Evolutionary conservation across 2,797 vertebrate species (phyloP).

Genomic region (Hemibagrus guttatus): DNA sequence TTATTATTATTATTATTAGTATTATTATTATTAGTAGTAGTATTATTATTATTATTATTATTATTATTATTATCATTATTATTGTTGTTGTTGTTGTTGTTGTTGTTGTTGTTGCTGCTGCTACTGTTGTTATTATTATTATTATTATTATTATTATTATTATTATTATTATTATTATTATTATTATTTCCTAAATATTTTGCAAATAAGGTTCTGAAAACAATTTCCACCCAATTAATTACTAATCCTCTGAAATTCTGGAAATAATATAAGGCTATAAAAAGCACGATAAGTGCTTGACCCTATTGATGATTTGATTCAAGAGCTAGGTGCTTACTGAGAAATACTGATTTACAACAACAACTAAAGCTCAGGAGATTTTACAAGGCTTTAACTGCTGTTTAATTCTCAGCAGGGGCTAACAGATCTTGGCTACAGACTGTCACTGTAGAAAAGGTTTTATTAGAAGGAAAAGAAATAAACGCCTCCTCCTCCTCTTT

Average conservation of each 20-base stretch:
- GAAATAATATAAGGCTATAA: neutral
- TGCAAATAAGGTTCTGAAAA: neutral
- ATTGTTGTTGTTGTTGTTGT: too few relatives aligned
- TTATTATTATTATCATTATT: neutral
- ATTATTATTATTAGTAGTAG: too few relatives aligned
- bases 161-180: too few relatives aligned
- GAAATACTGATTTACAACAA: conserved; percentile 3
- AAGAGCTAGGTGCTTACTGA: neutral
- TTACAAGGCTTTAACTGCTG: neutral
- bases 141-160: too few relatives aligned
- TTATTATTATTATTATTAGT: too few relatives aligned
- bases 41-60: neutral
- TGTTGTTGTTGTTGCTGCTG: too few relatives aligned
- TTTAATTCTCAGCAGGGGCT: neutral
- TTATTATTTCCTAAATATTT: neutral
- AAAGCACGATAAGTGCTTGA: neutral
- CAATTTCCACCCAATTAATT: neutral
- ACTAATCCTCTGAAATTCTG: neutral
- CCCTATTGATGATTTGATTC: neutral
- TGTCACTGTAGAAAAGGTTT: neutral
- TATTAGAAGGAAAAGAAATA: neutral
- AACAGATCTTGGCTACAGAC: conserved; percentile 1
- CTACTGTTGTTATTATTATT: too few relatives aligned
- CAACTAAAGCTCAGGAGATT: neutral
- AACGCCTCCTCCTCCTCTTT: neutral